phyloP scores from a whole-genome alignment of 2,888 invertebrate genomes.

The Oeneis ivallda region DNA sequence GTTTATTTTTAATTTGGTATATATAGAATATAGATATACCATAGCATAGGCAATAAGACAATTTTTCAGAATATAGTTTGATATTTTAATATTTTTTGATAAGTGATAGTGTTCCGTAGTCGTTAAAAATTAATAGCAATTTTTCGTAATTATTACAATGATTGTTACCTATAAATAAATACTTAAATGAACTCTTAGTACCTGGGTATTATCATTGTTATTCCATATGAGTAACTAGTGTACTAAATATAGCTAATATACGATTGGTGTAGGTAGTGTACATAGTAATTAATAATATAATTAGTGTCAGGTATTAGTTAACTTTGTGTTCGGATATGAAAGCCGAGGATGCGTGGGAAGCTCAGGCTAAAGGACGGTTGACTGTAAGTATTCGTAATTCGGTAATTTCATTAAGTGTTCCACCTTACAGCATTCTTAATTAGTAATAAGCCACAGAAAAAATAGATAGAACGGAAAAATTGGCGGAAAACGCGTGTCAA shows the following conservation, averaged over 20 bases:
- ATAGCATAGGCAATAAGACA: no score
- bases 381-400: conserved; percentile 50
- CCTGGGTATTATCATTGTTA: not conserved
- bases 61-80: no score
- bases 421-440: conserved; percentile 16
- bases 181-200: not conserved
- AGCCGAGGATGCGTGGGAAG: conserved; percentile 66
- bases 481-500: no score
- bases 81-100: no score
- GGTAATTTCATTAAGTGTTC: conserved; percentile 26
- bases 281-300: not conserved
- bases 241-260: no score
- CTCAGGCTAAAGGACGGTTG: conserved; percentile 57
- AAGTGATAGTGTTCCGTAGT: no score
- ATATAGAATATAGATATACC: no score
- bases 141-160: no score
- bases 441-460: not conserved
- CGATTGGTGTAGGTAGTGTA: no score
- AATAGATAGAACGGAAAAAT: not conserved
- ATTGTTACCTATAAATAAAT: not conserved
- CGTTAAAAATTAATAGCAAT: no score
- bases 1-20: no score
- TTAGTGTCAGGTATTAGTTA: not conserved
- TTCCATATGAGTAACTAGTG: not conserved
- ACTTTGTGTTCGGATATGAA: conserved; percentile 45